These are phyloP conservation scores for Anisognathus igniventris DNA, from an alignment of 2,797 vertebrate genomes.

Conservation along the genomic window DNA sequence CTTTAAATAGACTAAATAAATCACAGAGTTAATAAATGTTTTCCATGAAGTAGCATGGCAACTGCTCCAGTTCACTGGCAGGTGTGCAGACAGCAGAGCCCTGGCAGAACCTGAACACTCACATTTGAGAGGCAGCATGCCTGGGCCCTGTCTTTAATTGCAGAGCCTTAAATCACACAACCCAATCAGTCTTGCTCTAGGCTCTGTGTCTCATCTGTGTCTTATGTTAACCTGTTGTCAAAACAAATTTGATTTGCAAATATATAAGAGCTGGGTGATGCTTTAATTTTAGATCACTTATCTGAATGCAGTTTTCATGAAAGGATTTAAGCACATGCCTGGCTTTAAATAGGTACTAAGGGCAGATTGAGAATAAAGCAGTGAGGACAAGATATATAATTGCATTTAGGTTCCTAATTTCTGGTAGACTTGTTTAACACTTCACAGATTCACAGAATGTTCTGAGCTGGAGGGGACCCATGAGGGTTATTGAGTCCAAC, in stretches of 20 bases:
- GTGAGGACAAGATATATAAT: background rate
- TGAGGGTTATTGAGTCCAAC: background rate
- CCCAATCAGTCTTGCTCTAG: background rate
- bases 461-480: background rate
- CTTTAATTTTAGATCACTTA: background rate
- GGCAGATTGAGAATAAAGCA: background rate
- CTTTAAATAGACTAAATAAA: conserved; percentile 7
- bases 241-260: conserved; percentile 11
- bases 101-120: background rate
- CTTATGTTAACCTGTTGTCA: conserved; percentile 1
- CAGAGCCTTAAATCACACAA: background rate
- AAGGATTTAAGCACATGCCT: background rate
- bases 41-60: background rate
- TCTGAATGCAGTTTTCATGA: background rate
- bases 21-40: background rate
- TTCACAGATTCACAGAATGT: background rate
- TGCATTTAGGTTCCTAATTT: background rate
- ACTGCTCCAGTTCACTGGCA: background rate
- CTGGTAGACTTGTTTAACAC: background rate
- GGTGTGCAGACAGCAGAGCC: background rate
- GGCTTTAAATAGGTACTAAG: background rate
- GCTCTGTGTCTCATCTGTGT: background rate
- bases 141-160: background rate
- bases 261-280: background rate
- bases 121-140: background rate